A percentile compares a stretch with the other conserved stretches of the same genome.
These are phyloP conservation scores for Styela plicata DNA, from an alignment of 23 tunicate genomes.

Conservation along the genomic window DNA sequence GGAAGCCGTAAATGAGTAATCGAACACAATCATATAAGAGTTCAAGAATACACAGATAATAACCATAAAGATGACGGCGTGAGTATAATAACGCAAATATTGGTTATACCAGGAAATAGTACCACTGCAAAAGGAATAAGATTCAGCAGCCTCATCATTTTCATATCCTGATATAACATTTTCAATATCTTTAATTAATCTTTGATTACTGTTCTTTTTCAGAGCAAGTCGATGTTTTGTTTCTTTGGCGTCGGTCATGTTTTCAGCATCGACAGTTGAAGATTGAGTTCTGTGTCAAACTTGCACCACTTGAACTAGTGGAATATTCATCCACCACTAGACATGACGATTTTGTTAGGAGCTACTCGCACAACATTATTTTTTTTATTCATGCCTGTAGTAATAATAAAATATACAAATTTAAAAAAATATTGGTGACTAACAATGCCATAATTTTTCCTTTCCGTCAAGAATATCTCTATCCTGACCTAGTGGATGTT, in stretches of 20 bases:
- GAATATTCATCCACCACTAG: background rate
- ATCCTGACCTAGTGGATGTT: no score
- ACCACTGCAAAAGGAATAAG: slow-evolving; percentile 57
- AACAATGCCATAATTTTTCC: no score
- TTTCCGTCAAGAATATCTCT: no score
- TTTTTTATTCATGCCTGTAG: no score
- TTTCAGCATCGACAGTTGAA: background rate
- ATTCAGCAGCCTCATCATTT: slow-evolving; percentile 46
- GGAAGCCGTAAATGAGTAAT: slow-evolving; percentile 9
- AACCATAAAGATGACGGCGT: slow-evolving; percentile 43
- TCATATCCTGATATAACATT: slow-evolving; percentile 37
- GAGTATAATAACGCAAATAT: slow-evolving; percentile 43
- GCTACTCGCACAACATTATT: no score
- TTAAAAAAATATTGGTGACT: no score
- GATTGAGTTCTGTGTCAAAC: background rate
- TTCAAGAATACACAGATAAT: slow-evolving; percentile 46
- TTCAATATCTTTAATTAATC: slow-evolving; percentile 35
- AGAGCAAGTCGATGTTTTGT: slow-evolving; percentile 27
- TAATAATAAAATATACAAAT: no score
- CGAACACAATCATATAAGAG: slow-evolving; percentile 71
- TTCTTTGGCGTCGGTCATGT: background rate
- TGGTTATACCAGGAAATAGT: slow-evolving; percentile 69
- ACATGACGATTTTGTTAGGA: no score
- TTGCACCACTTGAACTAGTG: background rate
- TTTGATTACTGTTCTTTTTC: slow-evolving; percentile 36